phyloP scores from a whole-genome alignment of 2,113 vertebrate species.

The Peromyscus californicus region DNA sequence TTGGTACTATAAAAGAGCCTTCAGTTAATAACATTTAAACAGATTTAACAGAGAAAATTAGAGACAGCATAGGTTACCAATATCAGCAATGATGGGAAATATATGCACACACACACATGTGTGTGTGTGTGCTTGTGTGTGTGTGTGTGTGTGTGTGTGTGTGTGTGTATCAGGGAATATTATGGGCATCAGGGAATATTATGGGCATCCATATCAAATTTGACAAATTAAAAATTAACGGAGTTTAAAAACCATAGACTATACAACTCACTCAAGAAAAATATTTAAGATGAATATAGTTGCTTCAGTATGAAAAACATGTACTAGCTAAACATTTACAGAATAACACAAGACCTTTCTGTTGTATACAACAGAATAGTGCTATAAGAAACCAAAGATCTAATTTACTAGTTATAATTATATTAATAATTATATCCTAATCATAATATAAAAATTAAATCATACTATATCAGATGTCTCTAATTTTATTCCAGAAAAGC shows the following conservation, averaged over 20 bases:
- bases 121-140: too few species aligned
- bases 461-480: neutral
- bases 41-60: neutral
- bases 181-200: neutral
- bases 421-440: neutral
- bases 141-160: too few species aligned
- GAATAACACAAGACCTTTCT: neutral
- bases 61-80: neutral
- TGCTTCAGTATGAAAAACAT: neutral
- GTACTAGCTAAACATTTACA: neutral
- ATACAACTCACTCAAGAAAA: neutral
- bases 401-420: neutral
- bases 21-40: neutral
- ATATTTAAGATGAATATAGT: neutral
- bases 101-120: too few species aligned
- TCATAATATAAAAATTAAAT: neutral
- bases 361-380: neutral
- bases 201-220: neutral
- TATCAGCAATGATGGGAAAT: neutral
- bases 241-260: neutral
- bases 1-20: neutral
- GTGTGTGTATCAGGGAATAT: too few species aligned
- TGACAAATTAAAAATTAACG: neutral
- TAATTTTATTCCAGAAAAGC: neutral
- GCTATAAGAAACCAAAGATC: neutral